Base-by-base conservation (phyloP, 2,797 vertebrate genomes). In the Heteromormyrus szaboi region DNA sequence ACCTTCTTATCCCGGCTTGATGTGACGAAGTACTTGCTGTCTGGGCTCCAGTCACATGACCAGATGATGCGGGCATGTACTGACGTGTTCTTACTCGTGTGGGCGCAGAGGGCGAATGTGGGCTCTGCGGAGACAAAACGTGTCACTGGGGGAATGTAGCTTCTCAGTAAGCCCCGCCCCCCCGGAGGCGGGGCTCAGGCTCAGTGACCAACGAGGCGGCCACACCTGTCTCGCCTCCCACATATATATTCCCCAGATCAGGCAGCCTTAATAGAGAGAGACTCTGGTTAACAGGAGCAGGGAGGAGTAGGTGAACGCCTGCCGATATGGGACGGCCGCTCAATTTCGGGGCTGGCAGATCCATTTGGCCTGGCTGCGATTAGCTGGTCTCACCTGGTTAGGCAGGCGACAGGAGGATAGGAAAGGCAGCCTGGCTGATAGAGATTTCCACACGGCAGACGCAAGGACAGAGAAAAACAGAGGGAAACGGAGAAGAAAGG, bases 1-100 rank as follows among this genome's bases (percentile, higher is more conserved):
- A 99, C 99, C 97, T 98, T 99, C 93, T 97, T 99, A 94, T 99
- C 98, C 85, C 98, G 95, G 94, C 98, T 99, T 85, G 97, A 97
- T 76, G 98, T 99, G 89, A 97, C 94, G 93, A 99, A 99, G 95
- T 97, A 99, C 88, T 95, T 97, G 95, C 96, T 96, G 86, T 99
- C 97, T 9, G 96, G 95, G 92, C 96, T 99, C 98, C 99, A 99
- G 91, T 98, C 98, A 93, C 99, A 99, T 88, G 98, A 97, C 98
- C 99, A 99, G 95, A 99, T 99, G 93, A 99, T 99, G 88, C 98
- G 95, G 54, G 95, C 96, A 92, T 99, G 98, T 46, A 97, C 90
- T 76, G 97, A 94, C 8, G 96, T 97, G 92, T 95, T 95, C 95
- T 97, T 98, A 89, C 94, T 94, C 3, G 98, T 98, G 93, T 95